Evolutionary conservation across 2,113 vertebrate genomes (phyloP).

Genomic region (Bombycilla garrulus): DNA sequence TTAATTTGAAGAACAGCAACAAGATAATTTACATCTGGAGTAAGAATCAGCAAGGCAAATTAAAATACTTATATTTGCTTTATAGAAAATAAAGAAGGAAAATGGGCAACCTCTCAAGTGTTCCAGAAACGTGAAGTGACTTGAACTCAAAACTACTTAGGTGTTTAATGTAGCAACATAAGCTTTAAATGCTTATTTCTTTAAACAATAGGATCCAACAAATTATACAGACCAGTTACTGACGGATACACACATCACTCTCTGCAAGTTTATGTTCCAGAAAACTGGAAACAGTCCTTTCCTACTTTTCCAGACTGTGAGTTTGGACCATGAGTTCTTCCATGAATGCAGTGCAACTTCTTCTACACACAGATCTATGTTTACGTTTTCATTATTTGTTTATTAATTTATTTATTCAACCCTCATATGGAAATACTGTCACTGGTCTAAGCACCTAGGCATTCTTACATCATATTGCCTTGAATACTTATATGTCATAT

Average conservation of each 20-base stretch:
- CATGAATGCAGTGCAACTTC: neutral
- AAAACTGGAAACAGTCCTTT: neutral
- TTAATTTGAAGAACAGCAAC: neutral
- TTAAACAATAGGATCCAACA: neutral
- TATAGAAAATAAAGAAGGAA: neutral
- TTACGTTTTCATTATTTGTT: neutral
- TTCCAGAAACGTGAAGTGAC: neutral
- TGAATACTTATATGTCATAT: neutral
- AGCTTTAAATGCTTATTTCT: neutral
- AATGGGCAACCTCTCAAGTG: neutral
- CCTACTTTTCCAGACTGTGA: neutral
- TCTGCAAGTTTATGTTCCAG: neutral
- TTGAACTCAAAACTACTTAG: neutral
- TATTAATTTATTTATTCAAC: neutral
- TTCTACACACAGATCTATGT: neutral
- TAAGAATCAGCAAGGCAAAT: neutral
- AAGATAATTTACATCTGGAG: neutral
- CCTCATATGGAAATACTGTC: neutral
- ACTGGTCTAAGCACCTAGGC: neutral
- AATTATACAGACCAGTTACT: neutral
- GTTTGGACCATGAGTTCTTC: neutral
- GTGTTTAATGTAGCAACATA: neutral
- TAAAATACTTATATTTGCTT: neutral
- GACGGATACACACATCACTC: neutral
- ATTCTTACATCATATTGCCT: neutral